Evolutionary conservation across 2,888 invertebrate species (phyloP).

Genomic region (Drosophila atripex): DNA sequence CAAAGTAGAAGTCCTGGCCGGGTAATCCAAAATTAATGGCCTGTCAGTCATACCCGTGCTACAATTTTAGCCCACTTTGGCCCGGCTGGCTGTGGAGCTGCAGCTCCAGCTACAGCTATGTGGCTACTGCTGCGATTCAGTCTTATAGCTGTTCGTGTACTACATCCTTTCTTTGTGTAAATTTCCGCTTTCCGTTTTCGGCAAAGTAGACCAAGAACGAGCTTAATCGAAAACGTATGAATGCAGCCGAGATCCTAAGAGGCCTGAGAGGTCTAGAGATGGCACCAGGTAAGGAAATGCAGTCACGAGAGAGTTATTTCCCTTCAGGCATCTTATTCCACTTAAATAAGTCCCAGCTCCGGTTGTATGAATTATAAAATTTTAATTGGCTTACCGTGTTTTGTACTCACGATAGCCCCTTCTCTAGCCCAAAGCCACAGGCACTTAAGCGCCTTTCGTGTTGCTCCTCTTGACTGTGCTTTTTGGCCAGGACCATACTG

Average conservation of each 20-base stretch:
- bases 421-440: slow-evolving; percentile 52
- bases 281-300: neutral
- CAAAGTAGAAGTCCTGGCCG: slow-evolving; percentile 41
- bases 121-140: slow-evolving; percentile 54
- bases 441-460: slow-evolving; percentile 65
- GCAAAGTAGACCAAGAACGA: slow-evolving; percentile 45
- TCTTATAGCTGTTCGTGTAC: slow-evolving; percentile 46
- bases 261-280: slow-evolving; percentile 31
- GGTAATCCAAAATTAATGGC: slow-evolving; percentile 79
- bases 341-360: neutral
- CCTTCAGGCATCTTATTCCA: too few species aligned
- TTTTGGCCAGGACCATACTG: slow-evolving; percentile 17
- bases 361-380: neutral
- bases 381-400: neutral
- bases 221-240: slow-evolving; percentile 78
- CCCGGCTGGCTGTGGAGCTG: slow-evolving; percentile 38
- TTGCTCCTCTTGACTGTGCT: slow-evolving; percentile 51
- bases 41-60: slow-evolving; percentile 72
- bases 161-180: slow-evolving; percentile 77
- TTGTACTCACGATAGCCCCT: slow-evolving; percentile 3
- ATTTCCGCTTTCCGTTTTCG: slow-evolving; percentile 65
- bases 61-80: slow-evolving; percentile 68
- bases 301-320: neutral
- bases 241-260: slow-evolving; percentile 54
- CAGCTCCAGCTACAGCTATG: slow-evolving; percentile 54